Conservation (phyloP, 2,797 vertebrate species). For the Chrysocyon brachyurus region DNA sequence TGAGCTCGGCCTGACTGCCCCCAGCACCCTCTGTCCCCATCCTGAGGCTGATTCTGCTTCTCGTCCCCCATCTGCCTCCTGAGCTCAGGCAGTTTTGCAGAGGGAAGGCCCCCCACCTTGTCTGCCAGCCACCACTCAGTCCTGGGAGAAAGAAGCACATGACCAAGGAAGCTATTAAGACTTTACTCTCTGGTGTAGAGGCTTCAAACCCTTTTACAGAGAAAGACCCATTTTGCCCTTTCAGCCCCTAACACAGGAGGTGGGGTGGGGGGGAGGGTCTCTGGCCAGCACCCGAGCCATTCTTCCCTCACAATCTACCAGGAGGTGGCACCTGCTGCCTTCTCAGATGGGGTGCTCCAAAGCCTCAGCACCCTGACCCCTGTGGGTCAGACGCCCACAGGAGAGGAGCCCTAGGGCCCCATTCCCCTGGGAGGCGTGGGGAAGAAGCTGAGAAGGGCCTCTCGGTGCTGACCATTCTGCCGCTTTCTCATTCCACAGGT, state of each 20-base stretch:
- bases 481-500: slow-evolving; percentile 58
- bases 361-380: background rate
- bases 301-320: background rate
- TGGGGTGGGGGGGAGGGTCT: background rate
- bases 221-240: background rate
- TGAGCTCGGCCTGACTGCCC: rapidly evolving
- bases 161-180: background rate
- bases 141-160: background rate
- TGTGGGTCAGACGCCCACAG: rapidly evolving
- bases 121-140: background rate
- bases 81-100: background rate
- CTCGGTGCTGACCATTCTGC: background rate
- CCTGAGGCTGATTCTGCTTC: background rate
- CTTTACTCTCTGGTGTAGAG: background rate
- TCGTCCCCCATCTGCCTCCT: no score
- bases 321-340: background rate
- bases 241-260: background rate
- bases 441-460: rapidly evolving
- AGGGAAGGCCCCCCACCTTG: rapidly evolving
- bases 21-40: rapidly evolving
- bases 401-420: background rate
- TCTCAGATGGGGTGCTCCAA: background rate
- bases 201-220: background rate
- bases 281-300: background rate
- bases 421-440: rapidly evolving